These are phyloP conservation scores for Nasonia longicornis DNA, from an alignment of 1,140 invertebrate genomes.

Conservation along the genomic window DNA sequence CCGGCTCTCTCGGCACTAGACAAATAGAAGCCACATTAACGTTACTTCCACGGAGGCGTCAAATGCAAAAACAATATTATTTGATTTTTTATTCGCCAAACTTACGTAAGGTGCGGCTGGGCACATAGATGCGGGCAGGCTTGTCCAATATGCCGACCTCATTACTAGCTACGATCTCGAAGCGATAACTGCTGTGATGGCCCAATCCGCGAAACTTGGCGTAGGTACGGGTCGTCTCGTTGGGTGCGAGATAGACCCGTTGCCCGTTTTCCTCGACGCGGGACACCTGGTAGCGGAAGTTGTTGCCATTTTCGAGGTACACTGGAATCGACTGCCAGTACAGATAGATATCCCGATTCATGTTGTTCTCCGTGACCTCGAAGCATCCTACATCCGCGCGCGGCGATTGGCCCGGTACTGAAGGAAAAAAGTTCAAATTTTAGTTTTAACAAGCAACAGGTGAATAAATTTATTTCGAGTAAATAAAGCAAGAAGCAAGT, in stretches of 20 bases:
- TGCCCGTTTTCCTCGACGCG: constrained; percentile 62
- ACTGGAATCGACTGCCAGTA: constrained; percentile 78
- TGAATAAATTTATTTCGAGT: too few relatives aligned
- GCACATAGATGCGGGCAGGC: constrained; percentile 73
- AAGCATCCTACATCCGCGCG: constrained; percentile 76
- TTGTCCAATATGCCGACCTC: constrained; percentile 70
- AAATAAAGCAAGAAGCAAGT: too few relatives aligned
- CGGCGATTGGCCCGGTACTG: constrained; percentile 73
- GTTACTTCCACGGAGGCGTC: not conserved
- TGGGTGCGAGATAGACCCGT: constrained; percentile 55
- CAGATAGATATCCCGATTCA: constrained; percentile 72
- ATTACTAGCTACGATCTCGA: constrained; percentile 72
- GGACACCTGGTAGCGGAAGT: constrained; percentile 67
- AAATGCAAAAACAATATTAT: constrained; percentile 18
- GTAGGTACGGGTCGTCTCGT: constrained; percentile 68
- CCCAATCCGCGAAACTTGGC: constrained; percentile 70
- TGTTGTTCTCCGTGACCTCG: constrained; percentile 69
- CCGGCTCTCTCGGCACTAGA: constrained; percentile 67
- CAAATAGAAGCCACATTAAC: constrained; percentile 22
- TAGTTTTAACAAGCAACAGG: not conserved
- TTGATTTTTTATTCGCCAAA: constrained; percentile 35
- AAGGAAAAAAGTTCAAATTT: constrained; percentile 6
- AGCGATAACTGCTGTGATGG: constrained; percentile 66
- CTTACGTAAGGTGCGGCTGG: constrained; percentile 71
- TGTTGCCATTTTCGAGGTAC: constrained; percentile 73